Evolutionary conservation across 2,888 invertebrate species (phyloP).

Genomic region (Syritta pipiens): DNA sequence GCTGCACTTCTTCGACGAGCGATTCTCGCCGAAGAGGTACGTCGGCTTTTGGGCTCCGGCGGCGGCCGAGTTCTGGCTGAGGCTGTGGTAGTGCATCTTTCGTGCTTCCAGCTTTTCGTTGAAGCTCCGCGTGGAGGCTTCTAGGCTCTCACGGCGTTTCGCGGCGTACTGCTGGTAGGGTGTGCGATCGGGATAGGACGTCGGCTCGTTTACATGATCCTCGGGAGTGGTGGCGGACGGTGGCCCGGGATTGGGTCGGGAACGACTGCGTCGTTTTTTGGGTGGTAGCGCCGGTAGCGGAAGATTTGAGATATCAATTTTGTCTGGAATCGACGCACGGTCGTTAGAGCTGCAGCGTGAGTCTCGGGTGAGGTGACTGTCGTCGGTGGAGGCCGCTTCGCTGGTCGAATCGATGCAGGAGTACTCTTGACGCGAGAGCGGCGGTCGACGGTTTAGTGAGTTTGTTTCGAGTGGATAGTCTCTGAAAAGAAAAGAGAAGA

Average conservation of each 20-base stretch:
- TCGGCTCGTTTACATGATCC: constrained; percentile 46
- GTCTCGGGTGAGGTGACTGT: constrained; percentile 76
- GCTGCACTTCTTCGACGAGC: constrained; percentile 66
- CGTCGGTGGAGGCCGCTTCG: constrained; percentile 77
- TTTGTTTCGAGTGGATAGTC: constrained; percentile 32
- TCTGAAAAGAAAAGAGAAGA: constrained; percentile 37
- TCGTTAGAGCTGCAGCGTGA: constrained; percentile 77
- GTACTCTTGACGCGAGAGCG: constrained; percentile 74
- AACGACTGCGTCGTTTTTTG: constrained; percentile 76
- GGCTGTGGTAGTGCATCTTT: constrained; percentile 78
- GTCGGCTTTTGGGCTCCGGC: constrained; percentile 74
- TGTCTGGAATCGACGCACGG: constrained; percentile 76
- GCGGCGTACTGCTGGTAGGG: constrained; percentile 74
- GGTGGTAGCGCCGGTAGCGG: constrained; percentile 78
- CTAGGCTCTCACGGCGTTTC: constrained; percentile 76
- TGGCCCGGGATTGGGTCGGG: constrained; percentile 70
- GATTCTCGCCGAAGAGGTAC: constrained; percentile 78
- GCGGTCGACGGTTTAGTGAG: constrained; percentile 54
- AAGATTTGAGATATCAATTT: constrained; percentile 78
- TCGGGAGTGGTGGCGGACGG: constrained; percentile 51
- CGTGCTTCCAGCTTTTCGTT: constrained; percentile 78
- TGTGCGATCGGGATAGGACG: constrained; percentile 28
- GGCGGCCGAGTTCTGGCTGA: constrained; percentile 69
- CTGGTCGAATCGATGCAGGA: constrained; percentile 75
- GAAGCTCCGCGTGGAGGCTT: constrained; percentile 76